Evolutionary conservation across 2,113 vertebrate species (phyloP).

Genomic region (Daubentonia madagascariensis): DNA sequence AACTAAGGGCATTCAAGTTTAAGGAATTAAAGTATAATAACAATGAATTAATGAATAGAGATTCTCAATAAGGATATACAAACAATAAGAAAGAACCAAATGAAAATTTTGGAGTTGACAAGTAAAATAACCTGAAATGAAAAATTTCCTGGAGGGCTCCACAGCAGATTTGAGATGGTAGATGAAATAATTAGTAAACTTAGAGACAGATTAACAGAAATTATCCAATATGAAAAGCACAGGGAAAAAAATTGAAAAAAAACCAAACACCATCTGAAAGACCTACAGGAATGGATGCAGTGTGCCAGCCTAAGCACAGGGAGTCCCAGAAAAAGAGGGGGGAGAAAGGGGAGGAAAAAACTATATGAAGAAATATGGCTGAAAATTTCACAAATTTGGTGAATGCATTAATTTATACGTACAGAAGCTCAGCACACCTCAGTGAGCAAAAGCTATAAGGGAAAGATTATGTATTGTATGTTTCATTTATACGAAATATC

Average conservation of each 20-base stretch:
- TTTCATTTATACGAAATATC: not conserved
- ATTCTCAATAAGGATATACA: not conserved
- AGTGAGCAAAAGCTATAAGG: not conserved
- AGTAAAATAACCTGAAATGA: not conserved
- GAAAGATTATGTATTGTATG: not conserved
- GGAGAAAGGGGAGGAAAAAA: not conserved
- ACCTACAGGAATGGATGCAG: not conserved
- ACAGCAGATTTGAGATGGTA: not conserved
- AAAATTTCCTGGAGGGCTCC: not conserved
- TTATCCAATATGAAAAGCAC: not conserved
- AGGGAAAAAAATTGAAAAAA: not conserved
- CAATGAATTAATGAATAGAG: not conserved
- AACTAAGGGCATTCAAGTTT: not conserved
- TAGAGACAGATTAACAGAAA: not conserved
- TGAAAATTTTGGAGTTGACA: not conserved
- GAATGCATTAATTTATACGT: not conserved
- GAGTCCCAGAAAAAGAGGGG: not conserved
- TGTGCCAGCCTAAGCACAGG: not conserved
- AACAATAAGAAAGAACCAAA: not conserved
- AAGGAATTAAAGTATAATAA: not conserved
- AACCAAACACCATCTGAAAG: not conserved
- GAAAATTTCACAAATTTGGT: not conserved
- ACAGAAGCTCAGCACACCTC: not conserved
- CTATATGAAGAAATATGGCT: not conserved
- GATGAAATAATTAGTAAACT: not conserved